Conservation (phyloP, 2,888 invertebrate species). For the Ferrisia virgata region DNA sequence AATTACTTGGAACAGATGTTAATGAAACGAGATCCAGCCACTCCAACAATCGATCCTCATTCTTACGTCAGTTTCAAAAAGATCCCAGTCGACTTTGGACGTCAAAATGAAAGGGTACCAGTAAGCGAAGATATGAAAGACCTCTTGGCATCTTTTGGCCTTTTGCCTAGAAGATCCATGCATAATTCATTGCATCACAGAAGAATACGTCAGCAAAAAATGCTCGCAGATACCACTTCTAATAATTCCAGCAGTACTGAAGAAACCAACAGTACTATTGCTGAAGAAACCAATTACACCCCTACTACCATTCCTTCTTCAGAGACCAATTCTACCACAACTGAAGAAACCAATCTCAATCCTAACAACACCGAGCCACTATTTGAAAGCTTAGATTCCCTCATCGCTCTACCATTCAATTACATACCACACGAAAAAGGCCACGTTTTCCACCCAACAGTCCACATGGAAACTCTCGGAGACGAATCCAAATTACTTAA, state of each 20-base stretch:
- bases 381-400: not conserved
- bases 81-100: constrained; percentile 52
- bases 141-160: constrained; percentile 55
- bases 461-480: constrained; percentile 51
- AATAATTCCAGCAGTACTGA: not conserved
- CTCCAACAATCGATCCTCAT: constrained; percentile 50
- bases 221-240: not conserved
- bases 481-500: constrained; percentile 51
- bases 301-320: not conserved
- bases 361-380: not conserved
- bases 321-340: not conserved
- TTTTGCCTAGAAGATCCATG: constrained; percentile 50
- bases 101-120: constrained; percentile 39
- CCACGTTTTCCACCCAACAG: constrained; percentile 55
- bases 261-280: constrained; percentile 2
- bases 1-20: not conserved
- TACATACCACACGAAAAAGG: constrained; percentile 42
- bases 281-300: not conserved
- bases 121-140: constrained; percentile 54
- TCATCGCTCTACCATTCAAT: not conserved
- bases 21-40: constrained; percentile 17
- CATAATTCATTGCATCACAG: constrained; percentile 39
- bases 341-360: not conserved
- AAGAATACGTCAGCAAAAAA: constrained; percentile 13
- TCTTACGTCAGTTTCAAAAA: constrained; percentile 56